These are phyloP conservation scores for Sigmodon hispidus DNA, from an alignment of 2,113 vertebrate species.

Conservation along the genomic window DNA sequence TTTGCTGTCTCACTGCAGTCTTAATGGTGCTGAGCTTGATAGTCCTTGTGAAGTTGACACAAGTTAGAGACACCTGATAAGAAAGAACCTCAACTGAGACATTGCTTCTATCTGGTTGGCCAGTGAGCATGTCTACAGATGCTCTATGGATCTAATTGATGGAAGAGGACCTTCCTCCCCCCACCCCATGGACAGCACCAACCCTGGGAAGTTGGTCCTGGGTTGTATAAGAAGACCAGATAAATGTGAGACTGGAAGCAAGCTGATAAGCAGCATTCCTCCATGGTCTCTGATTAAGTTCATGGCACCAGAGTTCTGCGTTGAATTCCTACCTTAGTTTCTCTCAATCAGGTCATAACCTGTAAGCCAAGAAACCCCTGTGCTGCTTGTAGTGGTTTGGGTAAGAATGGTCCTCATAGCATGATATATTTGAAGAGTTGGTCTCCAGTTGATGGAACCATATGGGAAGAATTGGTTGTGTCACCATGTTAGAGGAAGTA, in stretches of 20 bases:
- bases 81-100: neutral
- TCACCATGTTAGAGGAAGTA: neutral
- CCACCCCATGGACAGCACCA: neutral
- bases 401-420: neutral
- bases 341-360: neutral
- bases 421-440: neutral
- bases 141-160: neutral
- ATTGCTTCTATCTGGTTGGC: neutral
- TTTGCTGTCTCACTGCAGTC: neutral
- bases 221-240: neutral
- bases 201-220: neutral
- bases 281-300: neutral
- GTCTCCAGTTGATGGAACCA: neutral
- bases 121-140: neutral
- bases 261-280: neutral
- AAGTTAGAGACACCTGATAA: neutral
- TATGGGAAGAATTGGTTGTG: neutral
- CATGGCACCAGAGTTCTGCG: neutral
- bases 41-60: neutral
- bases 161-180: neutral
- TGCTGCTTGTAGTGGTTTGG: neutral
- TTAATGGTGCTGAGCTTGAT: neutral
- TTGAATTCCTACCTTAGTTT: neutral
- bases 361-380: neutral
- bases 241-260: neutral